Percentiles rank a stretch among this genome's conserved stretches.
phyloP scores from a whole-genome alignment of 2,113 vertebrate species.

The Chunga burmeisteri region DNA sequence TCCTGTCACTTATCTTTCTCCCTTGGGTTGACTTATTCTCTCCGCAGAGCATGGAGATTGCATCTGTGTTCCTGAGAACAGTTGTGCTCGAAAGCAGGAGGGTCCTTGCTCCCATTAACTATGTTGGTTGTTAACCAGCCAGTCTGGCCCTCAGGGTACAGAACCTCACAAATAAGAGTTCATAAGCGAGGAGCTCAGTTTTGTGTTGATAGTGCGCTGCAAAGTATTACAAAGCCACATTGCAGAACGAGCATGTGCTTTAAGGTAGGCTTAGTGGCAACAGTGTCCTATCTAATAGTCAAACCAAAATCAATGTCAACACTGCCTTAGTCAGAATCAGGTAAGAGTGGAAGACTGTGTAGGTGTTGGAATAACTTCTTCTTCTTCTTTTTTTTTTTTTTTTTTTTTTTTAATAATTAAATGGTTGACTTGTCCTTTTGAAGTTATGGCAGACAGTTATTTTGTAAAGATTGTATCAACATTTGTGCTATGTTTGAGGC shows the following conservation, averaged over 20 bases:
- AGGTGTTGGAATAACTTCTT: background rate
- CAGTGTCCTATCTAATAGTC: background rate
- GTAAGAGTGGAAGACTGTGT: background rate
- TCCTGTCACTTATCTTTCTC: background rate
- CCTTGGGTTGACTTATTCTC: background rate
- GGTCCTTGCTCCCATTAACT: background rate
- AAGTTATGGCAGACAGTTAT: background rate
- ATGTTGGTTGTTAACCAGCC: background rate
- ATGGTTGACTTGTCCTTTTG: background rate
- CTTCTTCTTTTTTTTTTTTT: background rate
- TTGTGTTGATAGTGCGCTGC: background rate
- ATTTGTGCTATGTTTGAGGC: background rate
- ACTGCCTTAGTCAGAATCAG: background rate
- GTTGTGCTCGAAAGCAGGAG: background rate
- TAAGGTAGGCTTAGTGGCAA: background rate
- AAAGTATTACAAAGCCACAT: background rate
- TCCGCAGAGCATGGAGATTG: background rate
- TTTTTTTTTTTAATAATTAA: background rate
- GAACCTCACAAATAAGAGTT: background rate
- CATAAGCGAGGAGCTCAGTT: background rate
- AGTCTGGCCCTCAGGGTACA: background rate
- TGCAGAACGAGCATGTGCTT: accelerated
- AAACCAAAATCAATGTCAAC: background rate
- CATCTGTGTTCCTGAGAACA: background rate
- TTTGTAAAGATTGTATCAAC: background rate